Percentiles rank a stretch among this genome's conserved stretches.
Conservation (phyloP, 2,113 vertebrate species). For the Propithecus coquereli region DNA sequence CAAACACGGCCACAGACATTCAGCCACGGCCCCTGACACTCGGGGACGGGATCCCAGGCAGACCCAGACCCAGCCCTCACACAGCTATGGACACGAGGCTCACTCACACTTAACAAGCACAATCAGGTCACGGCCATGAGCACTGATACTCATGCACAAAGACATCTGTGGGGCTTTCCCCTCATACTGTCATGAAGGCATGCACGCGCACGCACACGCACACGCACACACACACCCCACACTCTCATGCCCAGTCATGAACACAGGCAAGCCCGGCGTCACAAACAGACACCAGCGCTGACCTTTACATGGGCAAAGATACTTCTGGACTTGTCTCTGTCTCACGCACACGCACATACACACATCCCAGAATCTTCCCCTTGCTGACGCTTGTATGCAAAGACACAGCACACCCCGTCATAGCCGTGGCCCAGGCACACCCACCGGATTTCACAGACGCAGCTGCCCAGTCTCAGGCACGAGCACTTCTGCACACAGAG, state of each 20-base stretch:
- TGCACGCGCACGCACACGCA: background rate
- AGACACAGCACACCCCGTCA: background rate
- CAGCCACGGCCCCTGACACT: background rate
- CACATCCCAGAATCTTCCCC: background rate
- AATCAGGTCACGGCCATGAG: background rate
- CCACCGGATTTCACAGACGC: background rate
- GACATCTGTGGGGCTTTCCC: conserved; percentile 38
- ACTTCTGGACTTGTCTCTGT: conserved; percentile 23
- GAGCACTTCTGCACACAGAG: background rate
- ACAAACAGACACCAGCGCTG: conserved; percentile 6
- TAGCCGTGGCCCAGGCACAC: background rate
- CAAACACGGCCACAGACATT: background rate
- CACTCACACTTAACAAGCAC: background rate
- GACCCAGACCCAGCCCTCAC: background rate
- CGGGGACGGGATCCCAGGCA: background rate
- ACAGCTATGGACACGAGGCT: background rate
- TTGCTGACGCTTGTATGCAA: conserved; percentile 34
- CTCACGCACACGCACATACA: background rate
- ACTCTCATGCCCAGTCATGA: background rate
- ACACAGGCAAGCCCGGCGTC: background rate
- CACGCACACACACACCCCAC: background rate
- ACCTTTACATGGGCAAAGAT: background rate
- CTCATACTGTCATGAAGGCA: background rate
- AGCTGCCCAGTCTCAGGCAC: background rate
- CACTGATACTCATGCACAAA: conserved; percentile 41